Conservation (phyloP, 2,888 invertebrate genomes). For the Cerceris rybyensis region DNA sequence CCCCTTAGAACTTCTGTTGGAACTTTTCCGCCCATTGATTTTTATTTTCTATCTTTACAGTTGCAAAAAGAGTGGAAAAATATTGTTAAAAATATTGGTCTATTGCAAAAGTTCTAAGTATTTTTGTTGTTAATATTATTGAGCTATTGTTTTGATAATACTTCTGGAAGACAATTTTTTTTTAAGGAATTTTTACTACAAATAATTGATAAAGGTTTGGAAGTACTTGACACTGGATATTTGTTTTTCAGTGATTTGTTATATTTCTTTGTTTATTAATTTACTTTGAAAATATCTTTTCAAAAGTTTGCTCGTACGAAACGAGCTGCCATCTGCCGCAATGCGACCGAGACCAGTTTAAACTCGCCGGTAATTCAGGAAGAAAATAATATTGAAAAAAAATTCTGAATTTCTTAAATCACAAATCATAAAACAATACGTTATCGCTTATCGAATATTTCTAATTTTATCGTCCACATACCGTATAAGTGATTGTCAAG, state of each 20-base stretch:
- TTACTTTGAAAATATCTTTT: not conserved
- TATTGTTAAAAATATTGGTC: no score
- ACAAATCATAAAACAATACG: not conserved
- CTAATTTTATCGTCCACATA: not conserved
- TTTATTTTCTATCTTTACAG: no score
- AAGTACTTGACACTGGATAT: no score
- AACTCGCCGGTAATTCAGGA: constrained; percentile 12
- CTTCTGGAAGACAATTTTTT: no score
- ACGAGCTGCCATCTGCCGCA: constrained; percentile 18
- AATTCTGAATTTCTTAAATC: not conserved
- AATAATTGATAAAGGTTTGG: no score
- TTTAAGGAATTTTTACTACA: no score
- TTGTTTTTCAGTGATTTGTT: not conserved
- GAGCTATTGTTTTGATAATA: no score
- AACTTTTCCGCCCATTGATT: no score
- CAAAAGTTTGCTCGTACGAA: not conserved
- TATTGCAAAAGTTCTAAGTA: no score
- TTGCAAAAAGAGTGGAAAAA: no score
- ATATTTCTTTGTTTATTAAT: not conserved
- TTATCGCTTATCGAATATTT: not conserved
- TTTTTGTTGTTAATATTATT: no score
- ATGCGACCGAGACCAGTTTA: not conserved
- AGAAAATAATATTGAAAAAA: not conserved
- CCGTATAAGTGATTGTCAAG: not conserved
- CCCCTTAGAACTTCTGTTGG: not conserved